Conservation (phyloP, 2,797 vertebrate genomes). For the Todus mexicanus region DNA sequence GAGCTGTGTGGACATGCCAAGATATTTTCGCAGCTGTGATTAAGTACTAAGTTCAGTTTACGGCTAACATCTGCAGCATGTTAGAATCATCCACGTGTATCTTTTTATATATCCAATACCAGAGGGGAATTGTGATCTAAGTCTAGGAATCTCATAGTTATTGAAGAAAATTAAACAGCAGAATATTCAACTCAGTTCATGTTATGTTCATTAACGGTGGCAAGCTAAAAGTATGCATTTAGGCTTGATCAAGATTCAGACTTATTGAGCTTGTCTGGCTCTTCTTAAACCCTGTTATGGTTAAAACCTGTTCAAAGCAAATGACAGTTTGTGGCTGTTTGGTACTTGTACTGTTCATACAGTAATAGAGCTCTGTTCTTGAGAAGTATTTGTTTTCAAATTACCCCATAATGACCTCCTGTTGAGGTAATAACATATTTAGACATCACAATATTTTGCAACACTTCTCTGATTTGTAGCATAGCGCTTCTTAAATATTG, state of each 20-base stretch:
- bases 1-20: background rate
- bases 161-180: background rate
- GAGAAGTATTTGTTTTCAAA: background rate
- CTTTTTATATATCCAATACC: background rate
- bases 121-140: background rate
- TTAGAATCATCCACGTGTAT: background rate
- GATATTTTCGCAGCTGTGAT: background rate
- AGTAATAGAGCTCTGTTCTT: background rate
- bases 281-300: background rate
- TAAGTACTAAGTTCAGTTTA: background rate
- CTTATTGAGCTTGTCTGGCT: background rate
- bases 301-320: background rate
- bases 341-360: background rate
- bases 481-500: background rate
- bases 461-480: background rate
- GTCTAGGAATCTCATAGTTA: background rate
- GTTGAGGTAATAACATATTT: background rate
- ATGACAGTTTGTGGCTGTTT: background rate
- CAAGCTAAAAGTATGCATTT: background rate
- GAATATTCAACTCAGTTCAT: background rate
- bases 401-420: background rate
- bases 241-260: background rate
- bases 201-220: background rate
- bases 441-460: background rate
- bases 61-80: background rate